A percentile compares a stretch with the other conserved stretches of the same genome.
Evolutionary conservation across 2,797 vertebrate species (phyloP).

Genomic region (Rhadinocentrus ornatus): DNA sequence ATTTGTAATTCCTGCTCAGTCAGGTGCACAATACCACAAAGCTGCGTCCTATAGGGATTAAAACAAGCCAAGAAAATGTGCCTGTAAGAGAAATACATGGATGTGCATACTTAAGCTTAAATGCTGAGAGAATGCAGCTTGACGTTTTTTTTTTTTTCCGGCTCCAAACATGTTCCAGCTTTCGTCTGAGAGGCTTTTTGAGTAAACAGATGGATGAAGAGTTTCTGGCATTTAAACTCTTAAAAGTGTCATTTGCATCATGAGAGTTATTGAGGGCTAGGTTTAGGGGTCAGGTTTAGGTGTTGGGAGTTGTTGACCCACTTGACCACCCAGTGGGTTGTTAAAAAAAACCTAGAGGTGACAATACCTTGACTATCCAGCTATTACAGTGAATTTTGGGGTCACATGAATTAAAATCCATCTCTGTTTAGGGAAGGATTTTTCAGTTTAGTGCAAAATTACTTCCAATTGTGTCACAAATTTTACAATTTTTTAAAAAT

Average conservation of each 20-base stretch:
- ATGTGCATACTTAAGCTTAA: background rate
- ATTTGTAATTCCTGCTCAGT: background rate
- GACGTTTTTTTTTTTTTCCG: background rate
- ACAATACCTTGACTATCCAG: background rate
- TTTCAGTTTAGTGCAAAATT: background rate
- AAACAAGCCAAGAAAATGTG: background rate
- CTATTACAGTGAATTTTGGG: background rate
- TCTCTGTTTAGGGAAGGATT: background rate
- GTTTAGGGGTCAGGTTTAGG: background rate
- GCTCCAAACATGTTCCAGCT: background rate
- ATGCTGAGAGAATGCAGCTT: background rate
- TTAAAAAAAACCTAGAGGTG: background rate
- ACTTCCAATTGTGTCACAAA: background rate
- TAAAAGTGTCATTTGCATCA: background rate
- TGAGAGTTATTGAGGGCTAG: background rate
- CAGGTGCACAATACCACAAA: background rate
- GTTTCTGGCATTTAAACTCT: background rate
- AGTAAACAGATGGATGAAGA: background rate
- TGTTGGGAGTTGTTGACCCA: background rate
- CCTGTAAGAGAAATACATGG: background rate
- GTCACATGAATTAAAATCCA: background rate
- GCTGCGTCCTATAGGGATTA: background rate
- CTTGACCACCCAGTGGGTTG: background rate
- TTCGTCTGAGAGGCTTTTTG: background rate
- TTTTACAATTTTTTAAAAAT: background rate